Base-by-base conservation (phyloP, 2,797 vertebrate species). In the Siniperca scherzeri region DNA sequence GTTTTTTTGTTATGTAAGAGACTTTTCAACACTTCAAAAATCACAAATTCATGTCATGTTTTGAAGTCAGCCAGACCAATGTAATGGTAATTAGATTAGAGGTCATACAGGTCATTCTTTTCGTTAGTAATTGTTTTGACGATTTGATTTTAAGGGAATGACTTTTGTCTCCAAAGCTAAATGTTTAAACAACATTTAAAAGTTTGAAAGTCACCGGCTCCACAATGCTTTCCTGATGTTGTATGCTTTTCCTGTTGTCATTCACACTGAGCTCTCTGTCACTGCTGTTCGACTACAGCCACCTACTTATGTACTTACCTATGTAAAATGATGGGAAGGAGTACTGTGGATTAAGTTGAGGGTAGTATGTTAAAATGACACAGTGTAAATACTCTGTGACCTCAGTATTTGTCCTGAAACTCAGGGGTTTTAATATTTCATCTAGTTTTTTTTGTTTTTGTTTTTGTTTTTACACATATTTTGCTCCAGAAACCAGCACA, bases 401-500 rank as follows among this genome's bases (percentile, higher is more conserved):
- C 80, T 89, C 83, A 71, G 77, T 86, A 65, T 89, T 87, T 87
- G 74, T 94, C 87, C 87, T 91, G 86, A 91, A 92, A 88, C 95
- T 96, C 95, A 96, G 96, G 95, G 93, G 77, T 91, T 94, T 86
- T 81, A 87, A 77, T 84, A 64, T 86, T 85, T 80, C 46, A 82
- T 81, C 57, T 81, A 50, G 55, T 80, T 89, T 84, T 80, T 27
- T 27, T 27, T 27, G 25, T 52, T 82, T 27, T 5, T 73, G 0
- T 36, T 70, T 70, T 61, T 57, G 74, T 65, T 52, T 61, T 66
- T 66, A 66, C 21, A 22, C 50, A 59, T 57, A 16, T 67, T 86
- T 80, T 71, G 62, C 82, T 87, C 65, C 46, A 74, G 74, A 89
- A 87, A 87, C 81, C 88, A 92, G 89, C 88, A 87, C 72, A 85